Conservation (phyloP, 2,888 invertebrate genomes). For the Terebella lapidaria region DNA sequence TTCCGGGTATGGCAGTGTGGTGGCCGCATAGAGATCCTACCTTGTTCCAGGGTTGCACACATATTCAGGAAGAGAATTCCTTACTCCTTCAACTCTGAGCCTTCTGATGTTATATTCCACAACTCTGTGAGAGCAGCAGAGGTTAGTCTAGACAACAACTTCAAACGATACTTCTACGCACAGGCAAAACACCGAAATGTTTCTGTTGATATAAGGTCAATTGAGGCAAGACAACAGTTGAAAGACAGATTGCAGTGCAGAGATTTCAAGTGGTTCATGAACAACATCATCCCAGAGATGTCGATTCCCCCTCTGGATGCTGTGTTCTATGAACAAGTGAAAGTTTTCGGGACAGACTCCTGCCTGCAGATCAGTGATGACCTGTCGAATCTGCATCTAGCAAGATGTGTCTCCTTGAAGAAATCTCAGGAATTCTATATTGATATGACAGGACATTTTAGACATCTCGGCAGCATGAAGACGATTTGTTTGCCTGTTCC, state of each 20-base stretch:
- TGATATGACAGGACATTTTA: not conserved
- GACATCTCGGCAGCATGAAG: not conserved
- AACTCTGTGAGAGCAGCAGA: conserved; percentile 6
- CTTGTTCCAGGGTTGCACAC: conserved; percentile 9
- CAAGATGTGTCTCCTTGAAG: not conserved
- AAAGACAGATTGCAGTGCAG: not conserved
- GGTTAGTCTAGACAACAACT: not conserved
- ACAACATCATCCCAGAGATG: conserved; percentile 11
- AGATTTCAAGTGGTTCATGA: conserved; percentile 6
- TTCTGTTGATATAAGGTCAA: not conserved
- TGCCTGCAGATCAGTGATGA: not conserved
- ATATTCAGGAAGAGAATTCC: conserved; percentile 6
- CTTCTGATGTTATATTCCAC: conserved; percentile 5
- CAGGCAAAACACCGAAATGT: conserved; percentile 3
- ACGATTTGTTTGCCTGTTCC: no score
- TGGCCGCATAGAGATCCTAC: conserved; percentile 5
- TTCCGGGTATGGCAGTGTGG: conserved; percentile 13
- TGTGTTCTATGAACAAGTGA: conserved; percentile 2
- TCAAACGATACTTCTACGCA: conserved; percentile 10
- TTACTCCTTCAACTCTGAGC: conserved; percentile 4
- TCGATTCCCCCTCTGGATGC: conserved; percentile 7
- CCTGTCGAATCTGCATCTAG: not conserved
- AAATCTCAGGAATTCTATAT: conserved; percentile 3
- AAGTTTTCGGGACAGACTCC: not conserved
- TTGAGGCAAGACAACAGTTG: not conserved